Base-by-base conservation (phyloP, 2,888 invertebrate genomes). In the Dastarcus helophoroides region DNA sequence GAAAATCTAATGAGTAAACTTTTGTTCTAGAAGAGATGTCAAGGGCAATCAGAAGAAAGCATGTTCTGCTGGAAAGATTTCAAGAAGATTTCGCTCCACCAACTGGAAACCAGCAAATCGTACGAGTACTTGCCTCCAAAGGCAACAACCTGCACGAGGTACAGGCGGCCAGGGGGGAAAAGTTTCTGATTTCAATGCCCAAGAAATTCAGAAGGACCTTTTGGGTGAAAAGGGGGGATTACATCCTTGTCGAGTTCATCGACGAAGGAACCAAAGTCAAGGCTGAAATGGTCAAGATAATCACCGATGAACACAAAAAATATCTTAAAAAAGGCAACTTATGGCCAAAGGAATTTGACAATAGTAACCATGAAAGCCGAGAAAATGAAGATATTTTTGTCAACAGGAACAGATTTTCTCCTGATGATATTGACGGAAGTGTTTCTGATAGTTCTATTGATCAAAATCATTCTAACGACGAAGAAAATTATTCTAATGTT, bases 131-230 rank as follows among this genome's bases (percentile, higher is more conserved):
- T 4, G 73, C 71, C 48, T 77, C 84, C 36, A 73, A 78, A 46
- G 97, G 95, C 21, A 95, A 94, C 60, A 93, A 95, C 65, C 69
- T 97, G 31, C 91, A 91, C 58, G 85, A 88, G 70, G 89, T 88
- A 1, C 66, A 73, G 44, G 69, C 73, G 22, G 54, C 73, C 2
- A 59, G 59, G 8, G 79, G 78, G 4, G 72, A 75, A 30, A 71
- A 64, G 30, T 93, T 77, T 57, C 65, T 94, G 6, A 90, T 80
- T 4, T 88, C 90, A 19, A 95, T 98, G 95, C 97, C 97, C 4
- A 76, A 75, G 8, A 95, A 93, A 54, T 95, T 88, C 54, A 71
- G 94, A 7, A 83, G 82, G 56, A 88, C 84, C 50, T 76, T 94
- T 26, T 98, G 91, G 90, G 81, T 95, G 0, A 91, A 89, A 58